Base-by-base conservation (phyloP, 2,797 vertebrate species). In the Mycteria americana region DNA sequence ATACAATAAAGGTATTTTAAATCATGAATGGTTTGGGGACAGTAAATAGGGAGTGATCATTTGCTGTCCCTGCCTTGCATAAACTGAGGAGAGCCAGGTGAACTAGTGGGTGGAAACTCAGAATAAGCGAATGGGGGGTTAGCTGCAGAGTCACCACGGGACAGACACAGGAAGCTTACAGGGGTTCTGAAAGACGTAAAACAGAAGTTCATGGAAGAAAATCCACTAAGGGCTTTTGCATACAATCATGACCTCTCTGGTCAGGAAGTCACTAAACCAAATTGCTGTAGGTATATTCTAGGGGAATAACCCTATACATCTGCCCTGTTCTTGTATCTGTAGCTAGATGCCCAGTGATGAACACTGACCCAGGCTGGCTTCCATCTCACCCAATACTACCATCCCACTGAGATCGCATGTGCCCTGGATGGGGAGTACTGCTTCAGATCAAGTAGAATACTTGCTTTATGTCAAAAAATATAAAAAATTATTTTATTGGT, bases 381-480 rank as follows among this genome's bases (percentile, higher is more conserved):
- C 46, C n/a, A 31, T 22, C 51, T 60, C 60, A 41, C n/a, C 41
- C 10, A 7, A 4, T 9, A 27, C 48, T 16, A n/a, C 16, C n/a
- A 63, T 30, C 4, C 37, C 3, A 7, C 27, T 3, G 4, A 84
- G 35, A 19, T 60, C 3, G 2, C 8, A 7, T n/a, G 27, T 3
- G 2, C 21, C 67, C 45, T 24, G 23, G 31, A 22, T 24, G 25
- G 33, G 48, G 41, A 75, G 2, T 53, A 28, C 35, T 94, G 35
- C 65, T 74, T 91, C 46, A 33, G 39, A 50, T 85, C 43, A 74
- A 65, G 37, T 18, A 25, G 53, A 88, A 13, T 48, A 73, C 17
- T 80, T 74, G 41, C 24, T 23, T 56, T 57, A 35, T 16, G 27
- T n/a, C 27, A 88, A 85, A 85, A 79, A 27, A 48, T 82, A 74